Evolutionary conservation across 2,797 vertebrate genomes (phyloP), one percentile per base, ranked within the genome.

Genomic region (Phyllotis vaccarum): DNA sequence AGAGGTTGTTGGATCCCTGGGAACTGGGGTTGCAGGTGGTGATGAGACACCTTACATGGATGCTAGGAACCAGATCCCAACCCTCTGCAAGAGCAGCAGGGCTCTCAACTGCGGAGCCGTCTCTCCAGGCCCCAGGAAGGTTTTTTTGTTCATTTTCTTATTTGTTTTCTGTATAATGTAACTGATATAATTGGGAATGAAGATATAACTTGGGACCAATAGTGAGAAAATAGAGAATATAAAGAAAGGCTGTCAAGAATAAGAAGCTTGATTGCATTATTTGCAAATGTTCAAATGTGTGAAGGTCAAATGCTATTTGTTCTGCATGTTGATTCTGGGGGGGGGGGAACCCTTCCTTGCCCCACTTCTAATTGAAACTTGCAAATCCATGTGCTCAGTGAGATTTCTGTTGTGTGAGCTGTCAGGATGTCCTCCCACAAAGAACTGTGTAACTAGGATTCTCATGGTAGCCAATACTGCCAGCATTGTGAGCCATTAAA

Each of bases 281-380:
- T 98, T 99, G 98, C 99, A 98, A 98, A 99, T 98, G 98, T 98
- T 99, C 98, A 98, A 98, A 99, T 98, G 99, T 99, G 98, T 99
- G 98, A 99, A 99, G 98, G 98, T 98, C 98, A 98, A 98, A 95
- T 98, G 98, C 98, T 98, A 98, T 99, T 99, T 99, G 98, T 99
- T 99, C 98, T 99, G 98, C 98, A 98, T 98, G 99, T 98, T 98
- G 98, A 98, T 98, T 99, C 98, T 99, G 46, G 46, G 46, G 46
- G n/a, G n/a, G n/a, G n/a, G n/a, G n/a, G n/a, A n/a, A n/a, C n/a
- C n/a, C n/a, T n/a, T n/a, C 46, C 46, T 98, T 98, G 98, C 98
- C 98, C 98, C 98, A 98, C 99, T 99, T 99, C 98, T 99, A 98
- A 98, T 98, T 99, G 99, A 99, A 99, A 98, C 98, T 99, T 99